Evolutionary conservation across 2,888 invertebrate species (phyloP).

Genomic region (Dioctria linearis): DNA sequence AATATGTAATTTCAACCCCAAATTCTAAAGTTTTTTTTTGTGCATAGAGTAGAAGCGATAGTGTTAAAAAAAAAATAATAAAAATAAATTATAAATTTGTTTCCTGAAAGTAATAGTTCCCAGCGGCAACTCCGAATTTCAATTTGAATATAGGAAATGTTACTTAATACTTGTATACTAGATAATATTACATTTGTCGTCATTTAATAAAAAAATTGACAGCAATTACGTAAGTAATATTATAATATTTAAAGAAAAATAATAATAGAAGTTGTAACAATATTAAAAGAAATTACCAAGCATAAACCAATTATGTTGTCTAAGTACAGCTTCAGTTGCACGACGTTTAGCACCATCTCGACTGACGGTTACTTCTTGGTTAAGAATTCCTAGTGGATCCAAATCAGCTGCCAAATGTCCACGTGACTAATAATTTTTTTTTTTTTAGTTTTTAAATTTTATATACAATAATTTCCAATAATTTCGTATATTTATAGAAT

Average conservation of each 20-base stretch:
- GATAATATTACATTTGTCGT: not conserved
- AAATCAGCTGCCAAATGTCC: slow-evolving; percentile 87
- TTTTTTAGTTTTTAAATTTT: slow-evolving; percentile 25
- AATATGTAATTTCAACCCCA: slow-evolving; percentile 10
- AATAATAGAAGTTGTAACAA: slow-evolving; percentile 16
- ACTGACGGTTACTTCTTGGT: slow-evolving; percentile 68
- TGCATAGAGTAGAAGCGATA: slow-evolving; percentile 27
- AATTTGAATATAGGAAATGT: slow-evolving; percentile 36
- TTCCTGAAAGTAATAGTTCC: not conserved
- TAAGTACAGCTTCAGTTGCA: slow-evolving; percentile 71
- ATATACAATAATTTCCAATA: not conserved
- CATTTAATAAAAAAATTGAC: slow-evolving; percentile 27
- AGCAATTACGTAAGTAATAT: slow-evolving; percentile 16
- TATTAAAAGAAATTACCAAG: slow-evolving; percentile 66
- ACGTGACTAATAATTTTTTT: slow-evolving; percentile 75
- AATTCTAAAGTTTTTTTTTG: not conserved
- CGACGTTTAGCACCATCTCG: slow-evolving; percentile 71
- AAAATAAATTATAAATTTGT: too few relatives aligned
- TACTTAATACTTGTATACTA: slow-evolving; percentile 21
- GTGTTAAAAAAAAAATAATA: not conserved
- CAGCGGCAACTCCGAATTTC: slow-evolving; percentile 53
- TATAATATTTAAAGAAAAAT: not conserved
- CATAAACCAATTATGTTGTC: slow-evolving; percentile 71
- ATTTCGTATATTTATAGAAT: not conserved
- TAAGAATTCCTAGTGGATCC: slow-evolving; percentile 83